phyloP scores from a whole-genome alignment of 2,113 vertebrate genomes.

The Hipposideros armiger region DNA sequence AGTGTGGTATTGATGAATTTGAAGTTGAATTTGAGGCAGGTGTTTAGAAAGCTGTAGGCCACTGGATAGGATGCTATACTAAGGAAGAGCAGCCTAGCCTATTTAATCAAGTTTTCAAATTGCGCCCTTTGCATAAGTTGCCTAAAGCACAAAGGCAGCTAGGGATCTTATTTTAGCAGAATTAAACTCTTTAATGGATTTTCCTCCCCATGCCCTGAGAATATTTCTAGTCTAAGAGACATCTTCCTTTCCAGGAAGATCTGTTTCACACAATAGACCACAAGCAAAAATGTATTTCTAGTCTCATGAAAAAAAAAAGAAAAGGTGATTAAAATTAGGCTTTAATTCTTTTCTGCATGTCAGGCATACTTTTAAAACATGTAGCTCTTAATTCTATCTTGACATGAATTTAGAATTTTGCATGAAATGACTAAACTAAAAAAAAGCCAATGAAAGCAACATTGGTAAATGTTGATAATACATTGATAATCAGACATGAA shows the following conservation, averaged over 20 bases:
- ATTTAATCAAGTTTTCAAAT: constrained; percentile 70
- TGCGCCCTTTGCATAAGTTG: constrained; percentile 48
- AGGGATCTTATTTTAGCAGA: constrained; percentile 79
- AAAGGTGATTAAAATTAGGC: constrained; percentile 66
- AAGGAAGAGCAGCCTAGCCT: not conserved
- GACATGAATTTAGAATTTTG: constrained; percentile 36
- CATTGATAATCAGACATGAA: not conserved
- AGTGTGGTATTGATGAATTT: not conserved
- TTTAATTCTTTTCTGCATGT: constrained; percentile 15
- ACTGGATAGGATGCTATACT: not conserved
- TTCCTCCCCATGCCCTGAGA: constrained; percentile 60
- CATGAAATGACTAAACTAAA: not conserved
- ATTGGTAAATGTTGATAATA: not conserved
- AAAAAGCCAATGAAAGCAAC: not conserved
- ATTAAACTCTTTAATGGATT: constrained; percentile 81
- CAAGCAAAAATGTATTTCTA: constrained; percentile 81
- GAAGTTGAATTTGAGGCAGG: not conserved
- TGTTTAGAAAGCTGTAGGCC: not conserved
- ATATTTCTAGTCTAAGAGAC: constrained; percentile 68
- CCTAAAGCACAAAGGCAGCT: constrained; percentile 63
- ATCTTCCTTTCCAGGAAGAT: constrained; percentile 58
- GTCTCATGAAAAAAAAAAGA: constrained; percentile 74
- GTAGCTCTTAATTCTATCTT: constrained; percentile 36
- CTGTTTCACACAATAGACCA: constrained; percentile 80
- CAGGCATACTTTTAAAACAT: not conserved